These are phyloP conservation scores for Linnaemya vulpina DNA, from an alignment of 2,888 invertebrate genomes.

Conservation along the genomic window DNA sequence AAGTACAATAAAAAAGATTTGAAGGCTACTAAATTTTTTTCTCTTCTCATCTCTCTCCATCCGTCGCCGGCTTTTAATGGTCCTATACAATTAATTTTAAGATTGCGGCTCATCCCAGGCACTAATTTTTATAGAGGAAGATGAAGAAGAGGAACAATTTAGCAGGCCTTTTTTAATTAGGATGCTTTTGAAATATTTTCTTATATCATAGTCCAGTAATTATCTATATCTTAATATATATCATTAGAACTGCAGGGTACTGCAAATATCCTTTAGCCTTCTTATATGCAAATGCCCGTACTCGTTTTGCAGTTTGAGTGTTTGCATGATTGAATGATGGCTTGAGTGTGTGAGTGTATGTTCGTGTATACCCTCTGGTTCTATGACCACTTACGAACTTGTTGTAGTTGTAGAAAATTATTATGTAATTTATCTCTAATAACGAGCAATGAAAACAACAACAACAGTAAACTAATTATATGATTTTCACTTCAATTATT, in stretches of 20 bases:
- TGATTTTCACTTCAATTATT: conserved; percentile 44
- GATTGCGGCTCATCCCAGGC: no score
- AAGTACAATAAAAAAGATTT: no score
- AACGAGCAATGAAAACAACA: conserved; percentile 24
- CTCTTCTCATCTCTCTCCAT: no score
- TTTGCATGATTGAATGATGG: background rate
- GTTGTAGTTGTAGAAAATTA: conserved; percentile 9
- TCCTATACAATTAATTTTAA: no score
- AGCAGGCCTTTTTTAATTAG: no score
- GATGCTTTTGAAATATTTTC: no score
- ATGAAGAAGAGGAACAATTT: no score
- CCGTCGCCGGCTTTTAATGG: no score
- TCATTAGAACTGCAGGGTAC: background rate
- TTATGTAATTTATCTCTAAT: conserved; percentile 46
- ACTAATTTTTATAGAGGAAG: no score
- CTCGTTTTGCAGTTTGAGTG: background rate
- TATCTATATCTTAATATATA: no score
- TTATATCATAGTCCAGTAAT: no score
- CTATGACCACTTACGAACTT: background rate
- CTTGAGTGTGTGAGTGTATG: background rate
- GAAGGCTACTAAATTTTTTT: no score
- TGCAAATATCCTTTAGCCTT: background rate
- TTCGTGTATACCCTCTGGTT: background rate
- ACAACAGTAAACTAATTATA: conserved; percentile 10
- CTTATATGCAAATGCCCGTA: background rate